Base-by-base conservation (phyloP, 2,888 invertebrate species). In the Limnephilus marmoratus region DNA sequence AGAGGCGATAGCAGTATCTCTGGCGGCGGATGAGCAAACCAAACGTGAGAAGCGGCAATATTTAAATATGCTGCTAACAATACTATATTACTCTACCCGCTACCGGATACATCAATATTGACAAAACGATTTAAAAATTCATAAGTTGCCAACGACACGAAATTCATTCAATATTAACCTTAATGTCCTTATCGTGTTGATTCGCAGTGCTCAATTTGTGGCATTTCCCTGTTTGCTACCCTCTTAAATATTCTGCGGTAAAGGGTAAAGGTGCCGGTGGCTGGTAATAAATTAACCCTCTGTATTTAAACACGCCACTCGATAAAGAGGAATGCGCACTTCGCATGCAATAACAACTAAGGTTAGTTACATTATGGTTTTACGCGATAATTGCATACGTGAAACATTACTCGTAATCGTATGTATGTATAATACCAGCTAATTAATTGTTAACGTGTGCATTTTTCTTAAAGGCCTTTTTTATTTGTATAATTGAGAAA, bases 201-300 rank as follows among this genome's bases (percentile, higher is more conserved):
- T 68, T 68, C 68, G 68, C n/a, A 68, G 24, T 68, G 68, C 68
- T 68, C 68, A 68, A 68, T 68, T 68, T 68, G 68, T 68, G n/a
- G 68, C 24, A 68, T 68, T 68, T 68, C 68, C 68, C 68, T 68
- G n/a, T 68, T 68, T 68, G 24, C 68, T 68, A 68, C 68, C 68
- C 85, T 31, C 85, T 85, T 37, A 85, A 85, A 41, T 85, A 85
- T 41, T 85, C 85, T 41, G 18, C 18, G 85, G 41, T 41, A 85
- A 24, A 41, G 85, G 37, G 15, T 41, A 37, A 85, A 24, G 85
- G 85, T 37, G 41, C 18, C 85, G 34, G 85, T 85, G 34, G 85
- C 31, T 85, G 41, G 85, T n/a, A 13, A 85, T 85, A 85, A 85
- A 85, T 85, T 41, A 24, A 37, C 85, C 41, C 85, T 41, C n/a